Base-by-base conservation (phyloP, 2,797 vertebrate genomes). In the Podarcis lilfordi region DNA sequence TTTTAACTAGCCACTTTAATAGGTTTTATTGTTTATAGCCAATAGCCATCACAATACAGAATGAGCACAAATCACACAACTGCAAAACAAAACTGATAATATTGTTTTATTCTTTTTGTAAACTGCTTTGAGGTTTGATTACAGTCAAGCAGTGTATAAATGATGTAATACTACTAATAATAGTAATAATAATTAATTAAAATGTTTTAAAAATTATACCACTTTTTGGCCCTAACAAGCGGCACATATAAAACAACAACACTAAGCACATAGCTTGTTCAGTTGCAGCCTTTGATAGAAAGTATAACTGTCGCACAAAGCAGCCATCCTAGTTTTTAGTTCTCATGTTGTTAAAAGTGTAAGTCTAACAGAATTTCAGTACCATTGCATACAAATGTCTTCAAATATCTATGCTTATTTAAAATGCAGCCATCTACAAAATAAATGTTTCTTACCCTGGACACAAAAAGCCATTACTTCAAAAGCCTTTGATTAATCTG, bases 401-500 rank as follows among this genome's bases (percentile, higher is more conserved):
- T 88, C 72, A 81, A 92, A 77, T 59, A 91, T 91, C 85, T 88
- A 88, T 80, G 94, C 94, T 84, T 90, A 82, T 93, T 96, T 81
- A 93, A 96, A 95, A 96, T 87, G 90, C 83, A 92, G 85, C 85
- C 5, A 77, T 95, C 91, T 92, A 94, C 89, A 88, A 93, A 94
- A 89, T 72, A 89, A 82, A 93, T 90, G 87, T 71, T 87, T 86
- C 23, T 93, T 89, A 25, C 32, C 71, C 35, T 55, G 61, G 91
- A 89, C 55, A 91, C 89, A 95, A 94, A 95, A 96, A 94, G 91
- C 79, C 92, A 89, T 95, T 91, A 82, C 93, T 97, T 95, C 93
- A 93, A 95, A 96, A 96, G 88, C 23, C 23, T 95, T 93, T 96
- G 96, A 96, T 96, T 97, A 97, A 95, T 95, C 94, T 94, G 86